Evolutionary conservation across 2,113 vertebrate species (phyloP).

Genomic region (Drymodes brunneopygia): DNA sequence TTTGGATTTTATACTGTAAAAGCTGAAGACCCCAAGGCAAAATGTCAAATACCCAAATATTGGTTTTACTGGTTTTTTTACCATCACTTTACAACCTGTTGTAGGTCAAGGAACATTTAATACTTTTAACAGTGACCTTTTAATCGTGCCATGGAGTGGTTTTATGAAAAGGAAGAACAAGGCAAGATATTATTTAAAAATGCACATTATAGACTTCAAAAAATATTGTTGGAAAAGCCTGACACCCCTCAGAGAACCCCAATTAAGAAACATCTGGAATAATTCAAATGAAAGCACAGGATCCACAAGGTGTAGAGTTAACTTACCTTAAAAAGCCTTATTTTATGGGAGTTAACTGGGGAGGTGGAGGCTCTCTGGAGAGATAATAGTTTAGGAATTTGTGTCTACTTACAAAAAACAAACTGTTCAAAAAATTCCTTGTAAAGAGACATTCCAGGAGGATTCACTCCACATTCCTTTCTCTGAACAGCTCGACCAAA

Average conservation of each 20-base stretch:
- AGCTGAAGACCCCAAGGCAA: not conserved
- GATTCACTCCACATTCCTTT: not conserved
- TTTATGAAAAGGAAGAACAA: not conserved
- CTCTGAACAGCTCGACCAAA: not conserved
- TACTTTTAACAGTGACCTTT: not conserved
- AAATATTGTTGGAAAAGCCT: not conserved
- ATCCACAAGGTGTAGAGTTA: not conserved
- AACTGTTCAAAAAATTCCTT: not conserved
- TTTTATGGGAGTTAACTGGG: not conserved
- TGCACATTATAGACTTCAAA: not conserved
- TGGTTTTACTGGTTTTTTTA: not conserved
- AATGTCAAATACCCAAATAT: not conserved
- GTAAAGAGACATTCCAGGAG: not conserved
- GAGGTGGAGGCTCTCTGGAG: not conserved
- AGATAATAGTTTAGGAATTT: not conserved
- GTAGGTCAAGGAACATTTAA: not conserved
- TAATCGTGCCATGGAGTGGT: not conserved
- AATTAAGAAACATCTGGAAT: not conserved
- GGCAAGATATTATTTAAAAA: not conserved
- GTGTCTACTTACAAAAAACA: not conserved
- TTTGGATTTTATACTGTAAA: not conserved
- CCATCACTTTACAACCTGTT: not conserved
- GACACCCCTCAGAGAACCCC: not conserved
- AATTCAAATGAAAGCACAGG: not conserved
- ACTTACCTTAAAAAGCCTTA: not conserved